A percentile compares a stretch with the other conserved stretches of the same genome.
phyloP scores from a whole-genome alignment of 2,113 vertebrate genomes.

The Bagarius yarrelli region DNA sequence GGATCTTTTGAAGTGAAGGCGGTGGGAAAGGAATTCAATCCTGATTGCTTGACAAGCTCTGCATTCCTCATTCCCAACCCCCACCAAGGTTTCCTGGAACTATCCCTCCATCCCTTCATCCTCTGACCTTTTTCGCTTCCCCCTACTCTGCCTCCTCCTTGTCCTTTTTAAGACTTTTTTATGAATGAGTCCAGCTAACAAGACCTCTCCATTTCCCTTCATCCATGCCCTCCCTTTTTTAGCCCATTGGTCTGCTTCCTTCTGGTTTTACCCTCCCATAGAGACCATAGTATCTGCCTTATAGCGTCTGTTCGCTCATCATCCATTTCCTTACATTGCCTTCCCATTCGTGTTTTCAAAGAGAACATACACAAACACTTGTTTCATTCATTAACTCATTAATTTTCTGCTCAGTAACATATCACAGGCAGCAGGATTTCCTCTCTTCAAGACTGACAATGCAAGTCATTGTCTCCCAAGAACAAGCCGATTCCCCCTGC shows the following conservation, averaged over 20 bases:
- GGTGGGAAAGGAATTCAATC: constrained; percentile 48
- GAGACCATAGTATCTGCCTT: constrained; percentile 20
- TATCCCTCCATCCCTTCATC: constrained; percentile 42
- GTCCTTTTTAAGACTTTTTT: constrained; percentile 47
- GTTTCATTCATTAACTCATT: constrained; percentile 69
- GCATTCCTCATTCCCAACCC: constrained; percentile 49
- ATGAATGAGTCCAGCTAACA: constrained; percentile 52
- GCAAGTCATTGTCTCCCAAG: constrained; percentile 46
- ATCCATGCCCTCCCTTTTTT: constrained; percentile 50
- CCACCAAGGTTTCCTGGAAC: constrained; percentile 42
- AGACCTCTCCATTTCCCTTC: constrained; percentile 32
- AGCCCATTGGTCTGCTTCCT: background rate
- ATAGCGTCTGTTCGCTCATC: background rate
- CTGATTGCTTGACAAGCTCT: constrained; percentile 47
- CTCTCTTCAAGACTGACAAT: constrained; percentile 44
- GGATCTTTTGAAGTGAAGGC: constrained; percentile 47
- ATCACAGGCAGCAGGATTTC: constrained; percentile 59
- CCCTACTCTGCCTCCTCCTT: background rate
- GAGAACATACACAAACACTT: constrained; percentile 10
- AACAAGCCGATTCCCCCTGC: constrained; percentile 19
- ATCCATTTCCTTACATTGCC: constrained; percentile 31
- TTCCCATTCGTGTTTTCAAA: background rate
- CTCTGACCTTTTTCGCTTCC: constrained; percentile 38
- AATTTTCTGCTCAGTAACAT: constrained; percentile 47
- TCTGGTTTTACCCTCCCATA: constrained; percentile 2